Base-by-base conservation (phyloP, 2,113 vertebrate species). In the Sinocyclocheilus anophthalmus region DNA sequence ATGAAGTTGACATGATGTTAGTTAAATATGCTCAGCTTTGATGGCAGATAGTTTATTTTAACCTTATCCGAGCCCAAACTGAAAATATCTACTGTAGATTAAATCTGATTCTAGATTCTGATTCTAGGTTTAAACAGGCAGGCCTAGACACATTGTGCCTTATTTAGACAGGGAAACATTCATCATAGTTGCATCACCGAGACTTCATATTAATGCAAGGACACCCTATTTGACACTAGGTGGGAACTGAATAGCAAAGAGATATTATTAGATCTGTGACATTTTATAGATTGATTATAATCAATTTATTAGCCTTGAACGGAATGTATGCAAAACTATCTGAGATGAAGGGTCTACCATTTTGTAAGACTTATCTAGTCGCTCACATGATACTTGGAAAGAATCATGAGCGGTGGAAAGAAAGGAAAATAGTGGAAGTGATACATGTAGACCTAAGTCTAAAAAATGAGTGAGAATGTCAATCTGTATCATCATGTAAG, bases 131-230 rank as follows among this genome's bases (percentile, higher is more conserved):
- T 8, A n/a, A 59, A 55, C 1, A 5, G 30, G 4, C 9, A 59
- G 37, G 78, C 42, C 3, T 45, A 50, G 80, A 65, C 24, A 45
- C 4, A 30, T 13, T 33, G 61, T 53, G 24, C 59, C 78, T 26
- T 53, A 69, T 48, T 82, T 33, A 69, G 63, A 82, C 42, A 69
- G 65, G 61, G 18, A 82, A 69, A 33, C 63, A 82, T 82, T 82
- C 5, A 26, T 33, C 63, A 69, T 22, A 20, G 14, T 53, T 69
- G 80, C 80, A 82, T 82, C 80, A 33, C 39, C 14, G 16, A 20
- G 16, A 33, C 42, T 70, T 82, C 16, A 70, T 30, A 50, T 50
- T 22, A 53, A 82, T 69, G 39, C 80, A 67, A 1, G n/a, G 61
- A 69, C 16, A 50, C 24, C 24, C 24, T 69, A 59, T 20, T 20